These are phyloP conservation scores for Poecilia wingei DNA, from an alignment of 2,797 vertebrate genomes.

Conservation along the genomic window DNA sequence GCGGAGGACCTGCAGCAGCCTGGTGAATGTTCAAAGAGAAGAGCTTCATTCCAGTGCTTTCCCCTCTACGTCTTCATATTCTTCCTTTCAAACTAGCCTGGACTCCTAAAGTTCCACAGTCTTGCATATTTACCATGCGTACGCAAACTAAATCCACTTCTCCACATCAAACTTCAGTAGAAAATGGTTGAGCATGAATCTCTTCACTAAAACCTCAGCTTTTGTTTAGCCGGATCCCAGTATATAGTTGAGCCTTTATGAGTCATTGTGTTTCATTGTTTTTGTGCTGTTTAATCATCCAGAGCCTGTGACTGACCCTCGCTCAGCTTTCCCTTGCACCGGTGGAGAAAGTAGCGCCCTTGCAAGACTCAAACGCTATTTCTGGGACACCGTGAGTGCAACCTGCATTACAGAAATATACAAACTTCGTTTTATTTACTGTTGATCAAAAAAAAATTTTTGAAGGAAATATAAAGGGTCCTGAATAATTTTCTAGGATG, in stretches of 20 bases:
- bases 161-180: conserved; percentile 20
- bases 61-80: neutral
- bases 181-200: conserved; percentile 42
- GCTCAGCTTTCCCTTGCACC: conserved; percentile 83
- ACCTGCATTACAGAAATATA: neutral
- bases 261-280: conserved; percentile 12
- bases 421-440: neutral
- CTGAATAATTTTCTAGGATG: conserved; percentile 68
- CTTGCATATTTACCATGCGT: conserved; percentile 4
- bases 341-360: conserved; percentile 86
- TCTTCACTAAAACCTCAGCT: conserved; percentile 31
- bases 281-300: conserved; percentile 34
- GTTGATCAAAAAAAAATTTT: neutral
- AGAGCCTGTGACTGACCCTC: conserved; percentile 80
- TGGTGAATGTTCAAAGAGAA: conserved; percentile 58
- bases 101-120: neutral
- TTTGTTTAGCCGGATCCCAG: neutral
- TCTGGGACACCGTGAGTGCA: conserved; percentile 85
- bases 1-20: conserved; percentile 80
- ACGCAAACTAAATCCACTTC: conserved; percentile 30
- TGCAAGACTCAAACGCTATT: conserved; percentile 84
- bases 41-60: neutral
- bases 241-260: conserved; percentile 44
- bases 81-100: neutral
- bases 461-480: neutral